Base-by-base conservation (phyloP, 1,140 invertebrate genomes). In the Tyrophagus putrescentiae region DNA sequence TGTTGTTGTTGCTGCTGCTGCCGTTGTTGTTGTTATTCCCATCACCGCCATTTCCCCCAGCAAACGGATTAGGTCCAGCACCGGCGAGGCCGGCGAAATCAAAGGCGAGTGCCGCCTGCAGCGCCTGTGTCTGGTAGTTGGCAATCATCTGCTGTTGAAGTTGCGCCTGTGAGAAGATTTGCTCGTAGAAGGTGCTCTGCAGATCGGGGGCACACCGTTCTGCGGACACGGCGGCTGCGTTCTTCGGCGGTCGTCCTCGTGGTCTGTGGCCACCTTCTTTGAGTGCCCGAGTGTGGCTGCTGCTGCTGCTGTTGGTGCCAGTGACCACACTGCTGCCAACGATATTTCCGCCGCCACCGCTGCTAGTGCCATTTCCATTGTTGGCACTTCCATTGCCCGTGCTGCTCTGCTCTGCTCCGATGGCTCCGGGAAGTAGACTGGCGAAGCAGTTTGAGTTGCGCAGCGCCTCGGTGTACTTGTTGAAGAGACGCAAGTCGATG, bases 391-490 rank as follows among this genome's bases (percentile, higher is more conserved):
- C n/a, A 42, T 42, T 42, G 41, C 18, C 41, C 41, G 25, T 42
- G 21, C 31, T 48, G 45, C 13, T 48, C 31, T 13, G 21, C 7
- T 13, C 6, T 18, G 45, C 31, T 48, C 23, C 31, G 13, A 7
- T 21, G 7, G 45, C 7, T 54, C 28, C 23, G 50, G 50, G 29
- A 25, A 28, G 6, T 18, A 25, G 3, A 31, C 39, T 54, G 18
- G 42, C 28, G 23, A n/a, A 54, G 36, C 18, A 54, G 25, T 33
- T 23, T 23, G 52, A 54, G 44, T 18, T 57, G 18, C 56, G 56
- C 18, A 41, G 25, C n/a, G 31, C 32, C 18, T 57, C 56, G 29
- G 56, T 57, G 28, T 39, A 34, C 32, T 57, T 57, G 25, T 57
- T 57, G 25, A 57, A 57, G 6, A 57, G 18, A 16, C 56, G 2